Conservation (phyloP, 2,888 invertebrate species). For the Idaea straminata region DNA sequence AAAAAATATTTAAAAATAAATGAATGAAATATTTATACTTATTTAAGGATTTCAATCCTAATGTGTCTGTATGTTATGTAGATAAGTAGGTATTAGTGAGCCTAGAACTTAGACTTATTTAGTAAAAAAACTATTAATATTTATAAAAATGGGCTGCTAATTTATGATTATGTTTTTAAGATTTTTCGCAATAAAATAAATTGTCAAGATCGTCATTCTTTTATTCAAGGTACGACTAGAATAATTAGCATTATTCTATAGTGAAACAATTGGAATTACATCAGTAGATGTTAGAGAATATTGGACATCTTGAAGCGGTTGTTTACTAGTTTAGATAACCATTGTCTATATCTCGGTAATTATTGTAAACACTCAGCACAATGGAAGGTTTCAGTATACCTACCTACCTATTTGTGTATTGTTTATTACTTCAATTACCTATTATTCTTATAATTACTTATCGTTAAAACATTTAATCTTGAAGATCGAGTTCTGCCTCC, state of each 20-base stretch:
- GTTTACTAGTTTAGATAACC: neutral
- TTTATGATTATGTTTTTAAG: slow-evolving; percentile 52
- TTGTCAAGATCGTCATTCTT: slow-evolving; percentile 30
- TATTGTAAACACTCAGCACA: neutral
- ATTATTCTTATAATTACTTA: neutral
- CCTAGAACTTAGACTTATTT: neutral
- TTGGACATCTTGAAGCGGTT: neutral
- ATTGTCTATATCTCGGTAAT: neutral
- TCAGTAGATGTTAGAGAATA: slow-evolving; percentile 8
- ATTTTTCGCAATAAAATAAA: slow-evolving; percentile 52
- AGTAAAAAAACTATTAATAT: slow-evolving; percentile 21
- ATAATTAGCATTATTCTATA: neutral
- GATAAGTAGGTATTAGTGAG: neutral
- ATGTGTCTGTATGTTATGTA: neutral
- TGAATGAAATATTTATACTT: slow-evolving; percentile 7
- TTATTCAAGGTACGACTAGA: neutral
- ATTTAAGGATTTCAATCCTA: neutral
- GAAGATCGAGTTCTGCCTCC: neutral
- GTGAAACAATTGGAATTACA: slow-evolving; percentile 16
- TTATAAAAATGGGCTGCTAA: slow-evolving; percentile 52
- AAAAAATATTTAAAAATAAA: slow-evolving; percentile 24
- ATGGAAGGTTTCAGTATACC: neutral
- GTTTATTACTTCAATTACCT: neutral
- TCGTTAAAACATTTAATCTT: neutral
- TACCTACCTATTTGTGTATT: neutral